Evolutionary conservation across 2,113 vertebrate genomes (phyloP).

Genomic region (Rhinoderma darwinii): DNA sequence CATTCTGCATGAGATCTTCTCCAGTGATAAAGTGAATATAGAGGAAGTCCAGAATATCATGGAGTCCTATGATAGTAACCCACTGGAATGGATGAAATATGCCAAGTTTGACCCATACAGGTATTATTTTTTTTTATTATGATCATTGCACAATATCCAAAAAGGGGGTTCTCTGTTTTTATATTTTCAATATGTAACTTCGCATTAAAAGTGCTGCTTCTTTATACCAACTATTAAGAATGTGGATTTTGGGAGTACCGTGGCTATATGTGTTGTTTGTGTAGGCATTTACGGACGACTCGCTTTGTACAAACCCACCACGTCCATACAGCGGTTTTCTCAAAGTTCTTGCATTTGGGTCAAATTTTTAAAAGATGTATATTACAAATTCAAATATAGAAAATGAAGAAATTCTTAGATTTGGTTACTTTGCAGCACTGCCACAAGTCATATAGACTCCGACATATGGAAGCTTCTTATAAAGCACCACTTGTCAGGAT

Average conservation of each 20-base stretch:
- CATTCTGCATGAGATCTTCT: conserved; percentile 82
- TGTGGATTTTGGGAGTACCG: too few relatives aligned
- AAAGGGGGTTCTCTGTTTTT: not conserved
- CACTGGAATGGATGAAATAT: conserved; percentile 84
- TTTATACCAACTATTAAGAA: not conserved
- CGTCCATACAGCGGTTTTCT: too few relatives aligned
- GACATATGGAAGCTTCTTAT: not conserved
- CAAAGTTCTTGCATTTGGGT: too few relatives aligned
- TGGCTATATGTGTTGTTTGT: too few relatives aligned
- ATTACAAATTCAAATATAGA: too few relatives aligned
- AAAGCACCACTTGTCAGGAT: not conserved
- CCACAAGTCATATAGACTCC: not conserved
- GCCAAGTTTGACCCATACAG: conserved; percentile 91
- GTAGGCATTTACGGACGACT: too few relatives aligned
- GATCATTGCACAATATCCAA: not conserved
- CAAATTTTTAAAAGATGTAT: not conserved
- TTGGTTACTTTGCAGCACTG: not conserved
- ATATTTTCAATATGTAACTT: too few relatives aligned
- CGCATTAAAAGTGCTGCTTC: not conserved
- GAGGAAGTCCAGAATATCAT: conserved; percentile 88
- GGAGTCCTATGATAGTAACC: conserved; percentile 90
- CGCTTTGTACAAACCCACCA: too few relatives aligned
- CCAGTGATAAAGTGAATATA: conserved; percentile 79
- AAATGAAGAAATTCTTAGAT: too few relatives aligned
- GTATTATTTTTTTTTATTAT: conserved; percentile 68